Evolutionary conservation across 2,888 invertebrate genomes (phyloP).

Genomic region (Cephus runcator): DNA sequence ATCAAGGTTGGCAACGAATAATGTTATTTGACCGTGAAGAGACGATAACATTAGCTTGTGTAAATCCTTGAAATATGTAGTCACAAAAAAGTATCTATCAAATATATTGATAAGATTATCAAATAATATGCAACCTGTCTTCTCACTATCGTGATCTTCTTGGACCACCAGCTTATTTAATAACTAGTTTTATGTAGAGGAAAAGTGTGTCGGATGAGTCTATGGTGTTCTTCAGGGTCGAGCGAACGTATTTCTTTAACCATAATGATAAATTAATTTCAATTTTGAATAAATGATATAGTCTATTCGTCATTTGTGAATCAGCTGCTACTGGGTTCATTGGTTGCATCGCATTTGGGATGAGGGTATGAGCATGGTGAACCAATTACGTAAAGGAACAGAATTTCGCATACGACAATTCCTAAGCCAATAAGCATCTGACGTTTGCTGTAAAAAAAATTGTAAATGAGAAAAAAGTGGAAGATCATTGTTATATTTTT

Average conservation of each 20-base stretch:
- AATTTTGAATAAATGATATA: not conserved
- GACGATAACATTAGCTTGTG: no score
- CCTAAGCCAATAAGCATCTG: slow-evolving; percentile 34
- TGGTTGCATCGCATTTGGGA: not conserved
- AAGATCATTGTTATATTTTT: not conserved
- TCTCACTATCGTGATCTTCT: slow-evolving; percentile 35
- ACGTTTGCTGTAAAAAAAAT: slow-evolving; percentile 32
- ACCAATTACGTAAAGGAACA: slow-evolving; percentile 39
- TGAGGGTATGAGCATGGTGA: not conserved
- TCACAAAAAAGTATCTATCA: slow-evolving; percentile 39
- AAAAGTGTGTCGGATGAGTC: not conserved
- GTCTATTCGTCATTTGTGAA: not conserved
- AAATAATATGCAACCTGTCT: slow-evolving; percentile 41
- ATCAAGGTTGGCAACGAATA: not conserved
- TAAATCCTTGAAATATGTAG: slow-evolving; percentile 30
- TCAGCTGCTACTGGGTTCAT: not conserved
- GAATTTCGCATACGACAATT: slow-evolving; percentile 33
- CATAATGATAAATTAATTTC: not conserved
- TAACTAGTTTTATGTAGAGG: not conserved
- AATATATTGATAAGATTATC: slow-evolving; percentile 36
- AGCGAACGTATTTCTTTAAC: no score
- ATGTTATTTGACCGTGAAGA: not conserved
- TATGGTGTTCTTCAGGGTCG: not conserved
- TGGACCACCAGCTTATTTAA: slow-evolving; percentile 28
- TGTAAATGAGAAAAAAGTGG: not conserved